Evolutionary conservation across 2,797 vertebrate genomes (phyloP), one percentile per base, ranked within the genome.

Genomic region (Takifugu ocellatus): DNA sequence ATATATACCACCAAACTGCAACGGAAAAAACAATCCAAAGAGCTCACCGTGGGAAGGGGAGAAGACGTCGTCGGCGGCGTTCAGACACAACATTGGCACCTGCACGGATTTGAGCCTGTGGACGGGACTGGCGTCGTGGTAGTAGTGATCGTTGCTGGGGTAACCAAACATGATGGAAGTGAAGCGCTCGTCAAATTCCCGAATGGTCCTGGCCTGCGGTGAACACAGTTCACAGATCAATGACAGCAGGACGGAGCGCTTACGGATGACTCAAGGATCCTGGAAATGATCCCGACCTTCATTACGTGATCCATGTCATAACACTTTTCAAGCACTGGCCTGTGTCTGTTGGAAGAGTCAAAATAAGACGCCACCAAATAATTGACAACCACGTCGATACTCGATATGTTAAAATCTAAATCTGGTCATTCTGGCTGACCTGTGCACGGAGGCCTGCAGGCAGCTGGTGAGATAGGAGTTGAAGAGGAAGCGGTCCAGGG

Each of bases 391-490:
- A 36, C 44, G 14, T 14, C 11, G 5, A 29, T 53, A 46, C 49
- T 0, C 3, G 51, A 56, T 14, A 56, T 46, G 2, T 26, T 5
- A 26, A 49, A 55, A 26, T 15, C 27, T n/a, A 21, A 6, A 21
- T 25, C 31, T 42, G 58, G 62, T 21, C 55, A 33, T 33, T 33
- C 8, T 25, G 25, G 56, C 79, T 75, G 81, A 99, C 97, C 96
- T 96, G 88, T 93, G 93, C 79, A 99, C 90, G 25, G 95, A 96
- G 61, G 96, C 96, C 66, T 96, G 96, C 61, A 99, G 94, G 89
- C 96, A 96, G 85, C 94, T 95, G 68, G 96, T 99, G 93, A 99
- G 92, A 88, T 98, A 99, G 86, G 96, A 98, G 91, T 99, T 99
- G 90, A 99, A 99, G 74, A 99, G 93, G 85, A 98, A 93, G 81